Base-by-base conservation (phyloP, 2,888 invertebrate genomes). In the Schizaphis graminum region DNA sequence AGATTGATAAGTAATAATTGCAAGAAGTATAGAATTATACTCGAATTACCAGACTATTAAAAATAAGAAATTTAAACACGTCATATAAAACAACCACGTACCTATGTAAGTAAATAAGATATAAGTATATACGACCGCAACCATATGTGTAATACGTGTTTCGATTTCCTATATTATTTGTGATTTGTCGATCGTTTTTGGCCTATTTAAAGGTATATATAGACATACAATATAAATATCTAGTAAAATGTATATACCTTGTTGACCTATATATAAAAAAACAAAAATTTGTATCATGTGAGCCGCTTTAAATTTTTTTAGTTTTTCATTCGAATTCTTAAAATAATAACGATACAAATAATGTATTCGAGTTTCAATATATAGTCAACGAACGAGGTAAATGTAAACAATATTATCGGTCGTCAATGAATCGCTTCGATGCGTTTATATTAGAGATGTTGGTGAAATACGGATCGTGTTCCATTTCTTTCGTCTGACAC, bases 401-500 rank as follows among this genome's bases (percentile, higher is more conserved):
- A 61, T 77, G 8, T 35, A 35, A 77, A n/a, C n/a, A n/a, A 21
- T 77, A 35, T 89, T 56, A 89, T 41, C 13, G 26, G 86, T 28
- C 13, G 47, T 28, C 13, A 44, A 44, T 86, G 47, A 47, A 28
- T 86, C 47, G 86, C 47, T 77, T 77, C 77, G 16, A 28, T 13
- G 7, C 3, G 21, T 77, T 21, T 21, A 67, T 11, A 61, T 61
- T n/a, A 86, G 35, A 44, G 44, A 86, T 47, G 13, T n/a, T 5
- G 86, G n/a, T 47, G 16, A 13, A 86, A 86, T 26, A 44, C 85
- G 28, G 47, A 86, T 49, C 41, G 53, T 35, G 88, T 88, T 53
- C 53, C 56, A 53, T 88, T 53, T 88, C 56, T 88, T 26, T 88
- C 88, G 56, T n/a, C 35, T 86, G 47, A 86, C 44, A 86, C 44